Conservation (phyloP, 2,888 invertebrate genomes). For the Leptinotarsa tumamoca region DNA sequence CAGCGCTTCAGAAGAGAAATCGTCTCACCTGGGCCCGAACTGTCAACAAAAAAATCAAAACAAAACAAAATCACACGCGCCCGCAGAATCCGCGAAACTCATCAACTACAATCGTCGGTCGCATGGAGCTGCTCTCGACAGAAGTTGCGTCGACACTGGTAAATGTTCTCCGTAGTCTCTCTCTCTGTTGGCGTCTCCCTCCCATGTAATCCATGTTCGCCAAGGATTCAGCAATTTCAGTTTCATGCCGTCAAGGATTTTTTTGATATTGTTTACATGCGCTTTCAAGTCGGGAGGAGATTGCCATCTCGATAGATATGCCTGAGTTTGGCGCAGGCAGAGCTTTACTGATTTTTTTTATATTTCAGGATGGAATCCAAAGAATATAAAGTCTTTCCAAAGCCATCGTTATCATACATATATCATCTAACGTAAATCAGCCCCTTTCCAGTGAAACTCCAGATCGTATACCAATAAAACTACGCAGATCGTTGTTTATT, state of each 20-base stretch:
- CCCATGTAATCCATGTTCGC: conserved; percentile 20
- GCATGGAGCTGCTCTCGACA: conserved; percentile 37
- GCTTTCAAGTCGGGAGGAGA: conserved; percentile 6
- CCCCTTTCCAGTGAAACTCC: too few species aligned
- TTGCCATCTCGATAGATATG: not conserved
- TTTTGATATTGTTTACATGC: conserved; percentile 18
- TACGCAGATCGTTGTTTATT: too few species aligned
- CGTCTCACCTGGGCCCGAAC: conserved; percentile 18
- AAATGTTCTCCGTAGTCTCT: conserved; percentile 24
- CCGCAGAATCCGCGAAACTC: conserved; percentile 35
- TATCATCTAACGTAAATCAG: too few species aligned
- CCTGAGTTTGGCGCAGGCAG: not conserved
- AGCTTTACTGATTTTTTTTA: not conserved
- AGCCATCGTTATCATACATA: too few species aligned
- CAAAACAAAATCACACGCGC: conserved; percentile 37
- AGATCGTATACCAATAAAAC: too few species aligned
- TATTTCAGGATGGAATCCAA: not conserved
- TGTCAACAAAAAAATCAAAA: conserved; percentile 28
- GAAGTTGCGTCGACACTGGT: conserved; percentile 45
- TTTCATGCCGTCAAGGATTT: conserved; percentile 17
- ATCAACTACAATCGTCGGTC: conserved; percentile 28
- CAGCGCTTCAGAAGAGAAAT: conserved; percentile 9
- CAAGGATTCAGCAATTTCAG: conserved; percentile 22
- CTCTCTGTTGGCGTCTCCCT: conserved; percentile 24
- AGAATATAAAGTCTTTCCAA: too few species aligned